Conservation (phyloP, 2,113 vertebrate genomes). For the Mirounga angustirostris region DNA sequence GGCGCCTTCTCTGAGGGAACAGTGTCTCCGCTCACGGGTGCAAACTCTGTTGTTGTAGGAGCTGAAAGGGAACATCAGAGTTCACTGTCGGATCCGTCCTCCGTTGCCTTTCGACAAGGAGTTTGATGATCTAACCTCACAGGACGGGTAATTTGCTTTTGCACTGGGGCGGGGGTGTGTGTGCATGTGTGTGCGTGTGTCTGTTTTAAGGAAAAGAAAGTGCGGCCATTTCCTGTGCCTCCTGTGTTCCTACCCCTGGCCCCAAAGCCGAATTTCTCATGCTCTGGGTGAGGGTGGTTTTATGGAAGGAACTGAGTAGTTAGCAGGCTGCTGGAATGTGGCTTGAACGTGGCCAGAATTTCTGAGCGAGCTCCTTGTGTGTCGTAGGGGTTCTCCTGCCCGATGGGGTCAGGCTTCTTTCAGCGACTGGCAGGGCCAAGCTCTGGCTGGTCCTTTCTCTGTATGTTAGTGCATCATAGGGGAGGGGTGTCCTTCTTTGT, state of each 20-base stretch:
- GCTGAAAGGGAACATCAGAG: constrained; percentile 83
- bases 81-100: constrained; percentile 85
- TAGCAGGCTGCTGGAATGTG: neutral
- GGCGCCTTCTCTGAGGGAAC: rapidly evolving
- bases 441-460: neutral
- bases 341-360: neutral
- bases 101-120: constrained; percentile 73
- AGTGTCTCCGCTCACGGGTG: rapidly evolving
- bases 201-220: neutral
- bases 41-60: constrained; percentile 66
- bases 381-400: rapidly evolving
- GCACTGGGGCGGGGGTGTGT: neutral
- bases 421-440: neutral
- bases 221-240: rapidly evolving
- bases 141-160: constrained; percentile 74
- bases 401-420: rapidly evolving
- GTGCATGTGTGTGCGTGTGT: rapidly evolving
- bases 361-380: neutral
- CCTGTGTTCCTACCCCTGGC: rapidly evolving
- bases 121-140: rapidly evolving
- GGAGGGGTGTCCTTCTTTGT: rapidly evolving
- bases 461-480: rapidly evolving
- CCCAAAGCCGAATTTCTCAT: rapidly evolving
- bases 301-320: rapidly evolving
- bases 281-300: neutral